Percentiles rank a stretch among this genome's conserved stretches.
Evolutionary conservation across 2,797 vertebrate species (phyloP).

Genomic region (Brachymystax lenok): DNA sequence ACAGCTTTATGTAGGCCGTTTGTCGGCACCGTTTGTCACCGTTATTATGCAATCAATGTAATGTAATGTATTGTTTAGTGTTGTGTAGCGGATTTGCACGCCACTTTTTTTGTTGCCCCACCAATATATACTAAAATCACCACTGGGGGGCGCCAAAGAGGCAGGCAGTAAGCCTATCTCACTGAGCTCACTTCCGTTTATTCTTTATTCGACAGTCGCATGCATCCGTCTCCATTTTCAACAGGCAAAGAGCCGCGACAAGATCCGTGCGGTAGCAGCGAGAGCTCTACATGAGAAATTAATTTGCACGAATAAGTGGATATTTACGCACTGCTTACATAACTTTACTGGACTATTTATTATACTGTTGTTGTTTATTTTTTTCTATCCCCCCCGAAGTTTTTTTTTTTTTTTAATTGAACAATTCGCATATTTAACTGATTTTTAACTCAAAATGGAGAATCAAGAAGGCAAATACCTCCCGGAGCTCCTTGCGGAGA

Average conservation of each 20-base stretch:
- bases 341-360: constrained; percentile 66
- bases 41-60: no score
- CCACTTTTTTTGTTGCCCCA: no score
- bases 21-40: no score
- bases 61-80: no score
- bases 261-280: constrained; percentile 21
- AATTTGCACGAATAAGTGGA: constrained; percentile 46
- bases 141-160: constrained; percentile 25
- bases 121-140: neutral
- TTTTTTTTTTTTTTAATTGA: constrained; percentile 33
- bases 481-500: constrained; percentile 93
- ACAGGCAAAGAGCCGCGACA: constrained; percentile 20
- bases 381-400: constrained; percentile 36
- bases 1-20: no score
- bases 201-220: constrained; percentile 42
- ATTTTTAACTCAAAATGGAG: constrained; percentile 82
- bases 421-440: constrained; percentile 26
- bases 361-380: constrained; percentile 24
- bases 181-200: constrained; percentile 54
- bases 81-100: no score
- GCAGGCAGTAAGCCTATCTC: neutral
- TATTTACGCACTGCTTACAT: constrained; percentile 55
- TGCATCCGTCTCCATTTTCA: constrained; percentile 56
- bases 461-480: constrained; percentile 92
- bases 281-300: constrained; percentile 47